A percentile compares a stretch with the other conserved stretches of the same genome.
Conservation (phyloP, 2,888 invertebrate species). For the Parelbella ahira region DNA sequence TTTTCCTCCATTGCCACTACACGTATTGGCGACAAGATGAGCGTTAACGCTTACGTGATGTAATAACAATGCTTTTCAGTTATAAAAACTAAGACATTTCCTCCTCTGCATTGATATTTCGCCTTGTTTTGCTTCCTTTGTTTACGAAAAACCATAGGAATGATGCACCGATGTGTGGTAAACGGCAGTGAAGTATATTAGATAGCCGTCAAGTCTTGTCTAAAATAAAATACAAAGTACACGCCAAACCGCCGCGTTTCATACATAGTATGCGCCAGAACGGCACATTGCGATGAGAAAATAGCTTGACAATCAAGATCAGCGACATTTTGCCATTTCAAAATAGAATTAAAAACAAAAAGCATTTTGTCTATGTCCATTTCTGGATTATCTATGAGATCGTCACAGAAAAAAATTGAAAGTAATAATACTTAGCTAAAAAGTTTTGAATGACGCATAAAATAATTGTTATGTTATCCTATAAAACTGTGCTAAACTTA, state of each 20-base stretch:
- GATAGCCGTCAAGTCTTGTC: slow-evolving; percentile 76
- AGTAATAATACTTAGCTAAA: too few species aligned
- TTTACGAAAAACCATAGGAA: slow-evolving; percentile 69
- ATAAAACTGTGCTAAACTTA: too few species aligned
- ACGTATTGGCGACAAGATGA: slow-evolving; percentile 15
- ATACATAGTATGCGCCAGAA: slow-evolving; percentile 79
- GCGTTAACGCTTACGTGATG: slow-evolving; percentile 36
- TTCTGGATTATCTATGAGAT: slow-evolving; percentile 26
- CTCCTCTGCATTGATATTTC: slow-evolving; percentile 60
- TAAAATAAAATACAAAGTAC: slow-evolving; percentile 77
- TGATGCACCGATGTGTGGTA: slow-evolving; percentile 53
- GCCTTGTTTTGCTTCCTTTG: slow-evolving; percentile 66
- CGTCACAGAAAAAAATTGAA: slow-evolving; percentile 17
- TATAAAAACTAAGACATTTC: slow-evolving; percentile 51
- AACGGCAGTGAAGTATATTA: slow-evolving; percentile 68
- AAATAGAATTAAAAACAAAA: slow-evolving; percentile 65
- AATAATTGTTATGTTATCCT: too few species aligned
- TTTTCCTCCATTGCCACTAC: slow-evolving; percentile 55
- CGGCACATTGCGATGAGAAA: slow-evolving; percentile 80
- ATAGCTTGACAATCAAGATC: slow-evolving; percentile 79
- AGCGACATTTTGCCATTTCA: slow-evolving; percentile 76
- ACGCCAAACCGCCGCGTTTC: slow-evolving; percentile 74
- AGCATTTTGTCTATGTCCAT: slow-evolving; percentile 45
- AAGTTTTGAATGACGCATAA: too few species aligned
- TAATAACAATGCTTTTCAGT: slow-evolving; percentile 49